Base-by-base conservation (phyloP, 2,113 vertebrate genomes). In the Ailurus styani region DNA sequence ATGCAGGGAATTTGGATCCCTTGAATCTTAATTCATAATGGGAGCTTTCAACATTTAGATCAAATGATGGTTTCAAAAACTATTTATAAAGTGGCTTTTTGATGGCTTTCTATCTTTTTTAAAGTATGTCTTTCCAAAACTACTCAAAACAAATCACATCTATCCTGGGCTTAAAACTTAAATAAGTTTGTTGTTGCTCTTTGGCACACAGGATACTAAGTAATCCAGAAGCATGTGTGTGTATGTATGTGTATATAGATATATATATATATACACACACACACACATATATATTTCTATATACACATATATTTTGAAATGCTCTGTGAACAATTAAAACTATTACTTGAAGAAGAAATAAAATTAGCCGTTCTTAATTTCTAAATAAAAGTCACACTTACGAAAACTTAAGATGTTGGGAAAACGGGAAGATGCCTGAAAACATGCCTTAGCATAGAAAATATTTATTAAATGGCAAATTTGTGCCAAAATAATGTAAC, bases 51-150 rank as follows among this genome's bases (percentile, higher is more conserved):
- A 21, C 73, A 27, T 89, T 87, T 45, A 79, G 9, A 94, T 1
- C 5, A 68, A 91, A 37, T 4, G 5, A 96, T 96, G 77, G 1
- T 20, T 95, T 87, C 47, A 25, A 96, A 94, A 93, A 15, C 42
- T 18, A 9, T 0, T 4, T 78, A 31, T 96, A 60, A 85, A 64
- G 54, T 40, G 72, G 40, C 37, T 25, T 97, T 37, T 45, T 91
- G 70, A 82, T 25, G 20, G 7, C 3, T 97, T 97, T 82, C 3
- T 83, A 84, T 3, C 37, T 72, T 47, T 47, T 82, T 95, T 96
- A 72, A 96, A 77, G 55, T 4, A 62, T 79, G 42, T 93, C 21
- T 88, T 88, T 34, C 29, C n/a, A 42, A 94, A 62, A 45, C 2
- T 54, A 34, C 21, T 27, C 10, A 66, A 73, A 77, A 37, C 31